Evolutionary conservation across 2,113 vertebrate species (phyloP).

Genomic region (Trogon surrucura): DNA sequence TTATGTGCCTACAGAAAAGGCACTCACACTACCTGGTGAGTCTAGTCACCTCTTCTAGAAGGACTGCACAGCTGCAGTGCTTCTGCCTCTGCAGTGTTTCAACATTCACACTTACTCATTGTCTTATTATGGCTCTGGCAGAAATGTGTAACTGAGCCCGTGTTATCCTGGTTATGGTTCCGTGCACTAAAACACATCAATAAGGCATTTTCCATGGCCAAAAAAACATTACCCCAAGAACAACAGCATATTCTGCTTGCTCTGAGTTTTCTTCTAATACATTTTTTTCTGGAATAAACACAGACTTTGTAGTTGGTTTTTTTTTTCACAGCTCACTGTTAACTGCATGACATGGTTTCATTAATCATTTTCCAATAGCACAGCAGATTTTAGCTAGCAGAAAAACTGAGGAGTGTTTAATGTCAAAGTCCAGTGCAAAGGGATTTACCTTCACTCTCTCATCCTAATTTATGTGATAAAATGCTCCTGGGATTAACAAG

Average conservation of each 20-base stretch:
- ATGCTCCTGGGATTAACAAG: slow-evolving; percentile 42
- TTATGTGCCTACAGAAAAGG: neutral
- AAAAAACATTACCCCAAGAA: neutral
- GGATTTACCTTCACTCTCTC: slow-evolving; percentile 24
- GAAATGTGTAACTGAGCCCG: neutral
- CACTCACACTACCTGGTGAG: neutral
- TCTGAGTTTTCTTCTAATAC: neutral
- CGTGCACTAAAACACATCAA: neutral
- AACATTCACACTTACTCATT: accelerated
- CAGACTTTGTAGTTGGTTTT: neutral
- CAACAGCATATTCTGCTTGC: neutral
- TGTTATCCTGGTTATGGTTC: neutral
- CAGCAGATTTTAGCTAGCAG: slow-evolving; percentile 16
- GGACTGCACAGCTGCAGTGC: neutral
- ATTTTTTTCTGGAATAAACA: slow-evolving; percentile 1
- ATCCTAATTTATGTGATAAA: slow-evolving; percentile 51
- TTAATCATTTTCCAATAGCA: slow-evolving; percentile 28
- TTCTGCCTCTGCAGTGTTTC: neutral
- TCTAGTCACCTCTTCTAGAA: neutral
- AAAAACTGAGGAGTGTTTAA: slow-evolving; percentile 10
- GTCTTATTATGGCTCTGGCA: neutral
- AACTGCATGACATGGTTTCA: slow-evolving; percentile 1
- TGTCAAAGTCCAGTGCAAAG: slow-evolving; percentile 15
- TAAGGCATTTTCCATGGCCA: neutral
- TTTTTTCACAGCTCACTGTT: neutral